These are phyloP conservation scores for Candoia aspera DNA, from an alignment of 2,113 vertebrate species.

Conservation along the genomic window DNA sequence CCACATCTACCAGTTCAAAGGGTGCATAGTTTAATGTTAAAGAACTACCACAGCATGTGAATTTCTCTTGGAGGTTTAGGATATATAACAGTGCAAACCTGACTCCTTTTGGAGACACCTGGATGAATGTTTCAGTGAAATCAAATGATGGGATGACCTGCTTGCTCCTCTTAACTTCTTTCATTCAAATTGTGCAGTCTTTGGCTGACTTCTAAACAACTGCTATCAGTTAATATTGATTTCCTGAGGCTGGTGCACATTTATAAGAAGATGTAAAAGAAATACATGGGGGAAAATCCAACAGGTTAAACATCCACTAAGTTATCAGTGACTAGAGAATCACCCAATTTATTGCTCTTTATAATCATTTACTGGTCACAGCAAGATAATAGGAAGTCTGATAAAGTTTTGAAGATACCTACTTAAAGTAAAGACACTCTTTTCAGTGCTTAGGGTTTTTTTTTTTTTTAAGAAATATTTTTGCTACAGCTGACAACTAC, in stretches of 20 bases:
- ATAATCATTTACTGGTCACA: background rate
- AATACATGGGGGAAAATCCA: background rate
- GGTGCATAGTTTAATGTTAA: background rate
- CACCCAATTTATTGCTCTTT: background rate
- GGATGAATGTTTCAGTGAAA: background rate
- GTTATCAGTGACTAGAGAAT: background rate
- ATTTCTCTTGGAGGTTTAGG: background rate
- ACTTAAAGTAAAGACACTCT: background rate
- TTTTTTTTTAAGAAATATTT: background rate
- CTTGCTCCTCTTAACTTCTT: background rate
- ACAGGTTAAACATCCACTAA: background rate
- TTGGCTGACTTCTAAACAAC: background rate
- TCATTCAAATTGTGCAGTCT: background rate
- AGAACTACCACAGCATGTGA: background rate
- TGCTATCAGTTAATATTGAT: conserved; percentile 8
- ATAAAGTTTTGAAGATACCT: background rate
- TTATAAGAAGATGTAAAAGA: background rate
- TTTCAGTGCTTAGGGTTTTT: background rate
- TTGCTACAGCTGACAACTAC: background rate
- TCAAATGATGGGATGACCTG: background rate
- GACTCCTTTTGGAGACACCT: background rate
- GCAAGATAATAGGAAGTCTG: background rate
- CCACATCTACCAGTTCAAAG: no score
- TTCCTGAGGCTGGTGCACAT: background rate
- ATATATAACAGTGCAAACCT: background rate